Conservation (phyloP, 2,113 vertebrate species). For the Psilopsiagon aurifrons region DNA sequence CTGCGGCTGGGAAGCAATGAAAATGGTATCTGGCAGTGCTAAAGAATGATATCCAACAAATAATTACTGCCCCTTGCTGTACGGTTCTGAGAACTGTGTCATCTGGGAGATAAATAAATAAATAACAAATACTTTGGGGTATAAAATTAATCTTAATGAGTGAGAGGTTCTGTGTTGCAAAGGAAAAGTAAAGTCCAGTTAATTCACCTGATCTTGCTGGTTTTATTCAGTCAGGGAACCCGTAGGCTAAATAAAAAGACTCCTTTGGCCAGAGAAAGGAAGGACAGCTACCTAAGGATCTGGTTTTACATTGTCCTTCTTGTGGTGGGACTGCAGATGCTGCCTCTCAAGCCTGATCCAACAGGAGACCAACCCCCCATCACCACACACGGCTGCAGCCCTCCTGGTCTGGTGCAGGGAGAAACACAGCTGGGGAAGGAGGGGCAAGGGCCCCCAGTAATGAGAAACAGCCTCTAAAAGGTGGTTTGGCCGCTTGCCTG, state of each 20-base stretch:
- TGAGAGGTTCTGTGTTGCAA: neutral
- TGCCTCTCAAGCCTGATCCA: neutral
- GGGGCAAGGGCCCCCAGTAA: neutral
- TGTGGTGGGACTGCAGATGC: neutral
- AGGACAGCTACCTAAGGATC: neutral
- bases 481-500: neutral
- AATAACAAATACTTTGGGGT: neutral
- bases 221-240: neutral
- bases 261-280: neutral
- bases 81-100: neutral
- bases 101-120: neutral
- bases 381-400: neutral
- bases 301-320: fast-evolving
- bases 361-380: neutral
- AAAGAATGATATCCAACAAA: neutral
- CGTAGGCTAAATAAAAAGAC: neutral
- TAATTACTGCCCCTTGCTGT: neutral
- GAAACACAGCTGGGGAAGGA: neutral
- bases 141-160: neutral
- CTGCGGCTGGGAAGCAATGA: neutral
- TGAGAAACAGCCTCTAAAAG: neutral
- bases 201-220: neutral
- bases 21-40: neutral
- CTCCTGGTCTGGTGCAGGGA: fast-evolving
- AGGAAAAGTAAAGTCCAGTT: neutral